Conservation (phyloP, 2,888 invertebrate genomes). For the Incurvaria masculella region DNA sequence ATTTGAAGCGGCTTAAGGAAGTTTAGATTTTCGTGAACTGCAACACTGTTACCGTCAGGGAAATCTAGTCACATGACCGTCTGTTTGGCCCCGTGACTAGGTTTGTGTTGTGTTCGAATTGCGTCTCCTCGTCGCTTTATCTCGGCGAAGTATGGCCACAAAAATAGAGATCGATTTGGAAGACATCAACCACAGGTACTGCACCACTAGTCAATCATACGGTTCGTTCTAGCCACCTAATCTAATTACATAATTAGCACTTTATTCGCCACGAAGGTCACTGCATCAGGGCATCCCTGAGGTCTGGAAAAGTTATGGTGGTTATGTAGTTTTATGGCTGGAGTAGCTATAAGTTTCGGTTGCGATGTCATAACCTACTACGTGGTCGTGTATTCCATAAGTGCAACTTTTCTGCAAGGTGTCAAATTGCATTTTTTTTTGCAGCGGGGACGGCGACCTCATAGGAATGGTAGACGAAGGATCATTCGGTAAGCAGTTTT, state of each 20-base stretch:
- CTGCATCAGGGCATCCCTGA: constrained; percentile 28
- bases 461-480: constrained; percentile 46
- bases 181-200: constrained; percentile 63
- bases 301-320: constrained; percentile 40
- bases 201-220: constrained; percentile 16
- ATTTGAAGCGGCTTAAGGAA: no score
- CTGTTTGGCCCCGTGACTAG: constrained; percentile 72
- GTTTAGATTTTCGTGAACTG: background rate
- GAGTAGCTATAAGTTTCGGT: constrained; percentile 21
- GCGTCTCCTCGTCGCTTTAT: constrained; percentile 43
- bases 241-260: constrained; percentile 36
- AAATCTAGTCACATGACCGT: constrained; percentile 63
- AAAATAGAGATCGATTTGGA: constrained; percentile 56
- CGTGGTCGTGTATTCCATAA: constrained; percentile 18
- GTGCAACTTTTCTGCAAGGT: background rate
- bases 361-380: constrained; percentile 1
- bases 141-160: constrained; percentile 20
- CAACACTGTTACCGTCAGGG: background rate
- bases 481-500: constrained; percentile 34
- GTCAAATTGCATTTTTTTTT: constrained; percentile 19
- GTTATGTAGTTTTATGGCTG: constrained; percentile 19
- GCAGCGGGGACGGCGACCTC: constrained; percentile 47
- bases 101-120: constrained; percentile 63
- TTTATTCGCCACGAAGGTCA: constrained; percentile 39
- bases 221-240: constrained; percentile 16